phyloP scores from a whole-genome alignment of 2,888 invertebrate species.

The Melangyna quadrimaculata region DNA sequence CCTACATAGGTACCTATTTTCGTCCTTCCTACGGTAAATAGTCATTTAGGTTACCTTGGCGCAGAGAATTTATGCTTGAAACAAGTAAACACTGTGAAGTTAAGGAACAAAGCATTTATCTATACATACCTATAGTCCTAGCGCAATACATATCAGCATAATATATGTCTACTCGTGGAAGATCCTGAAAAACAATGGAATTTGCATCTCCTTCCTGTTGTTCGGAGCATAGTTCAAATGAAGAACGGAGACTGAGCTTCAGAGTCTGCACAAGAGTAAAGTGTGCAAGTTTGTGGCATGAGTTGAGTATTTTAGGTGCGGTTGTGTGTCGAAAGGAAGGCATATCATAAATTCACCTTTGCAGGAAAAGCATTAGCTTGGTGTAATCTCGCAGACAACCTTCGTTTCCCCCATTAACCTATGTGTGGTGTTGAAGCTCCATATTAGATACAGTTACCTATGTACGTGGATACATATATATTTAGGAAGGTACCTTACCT shows the following conservation, averaged over 20 bases:
- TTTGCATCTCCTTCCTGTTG: constrained; percentile 65
- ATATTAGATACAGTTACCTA: not conserved
- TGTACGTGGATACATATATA: not conserved
- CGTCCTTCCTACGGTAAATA: constrained; percentile 41
- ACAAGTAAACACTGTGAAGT: constrained; percentile 39
- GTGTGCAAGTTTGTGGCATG: constrained; percentile 14
- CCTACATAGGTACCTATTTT: not conserved
- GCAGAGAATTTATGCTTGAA: constrained; percentile 27
- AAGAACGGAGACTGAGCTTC: constrained; percentile 21
- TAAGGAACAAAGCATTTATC: constrained; percentile 36
- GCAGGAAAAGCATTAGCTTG: constrained; percentile 39
- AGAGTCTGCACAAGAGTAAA: too few relatives aligned
- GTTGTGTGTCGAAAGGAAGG: constrained; percentile 6
- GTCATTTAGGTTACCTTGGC: constrained; percentile 53
- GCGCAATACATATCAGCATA: too few relatives aligned
- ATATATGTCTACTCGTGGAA: not conserved
- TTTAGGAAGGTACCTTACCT: too few relatives aligned
- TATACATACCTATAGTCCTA: not conserved
- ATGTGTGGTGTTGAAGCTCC: not conserved
- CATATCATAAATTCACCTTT: constrained; percentile 60
- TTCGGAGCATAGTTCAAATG: constrained; percentile 9
- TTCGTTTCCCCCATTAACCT: constrained; percentile 49
- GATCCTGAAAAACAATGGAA: constrained; percentile 52
- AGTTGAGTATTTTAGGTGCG: constrained; percentile 3
- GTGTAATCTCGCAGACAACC: constrained; percentile 42